Evolutionary conservation across 2,797 vertebrate species (phyloP).

Genomic region (Microctenopoma lineatum): DNA sequence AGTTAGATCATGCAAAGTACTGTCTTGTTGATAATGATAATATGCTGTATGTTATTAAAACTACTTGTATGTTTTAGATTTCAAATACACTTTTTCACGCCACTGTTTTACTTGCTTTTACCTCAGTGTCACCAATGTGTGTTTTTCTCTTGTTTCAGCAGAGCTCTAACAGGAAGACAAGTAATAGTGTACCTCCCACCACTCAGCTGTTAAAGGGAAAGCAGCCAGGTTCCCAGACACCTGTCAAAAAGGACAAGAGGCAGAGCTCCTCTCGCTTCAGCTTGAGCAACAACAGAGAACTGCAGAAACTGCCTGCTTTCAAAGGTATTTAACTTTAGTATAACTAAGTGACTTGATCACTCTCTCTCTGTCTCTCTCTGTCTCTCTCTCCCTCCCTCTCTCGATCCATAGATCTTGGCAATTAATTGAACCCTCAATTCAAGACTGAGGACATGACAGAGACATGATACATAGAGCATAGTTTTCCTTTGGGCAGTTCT

Average conservation of each 20-base stretch:
- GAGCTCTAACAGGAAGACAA: constrained; percentile 91
- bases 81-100: background rate
- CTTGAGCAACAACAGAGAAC: constrained; percentile 94
- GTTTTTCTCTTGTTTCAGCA: constrained; percentile 66
- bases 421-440: no score
- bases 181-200: constrained; percentile 85
- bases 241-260: constrained; percentile 94
- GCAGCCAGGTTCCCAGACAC: constrained; percentile 87
- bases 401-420: no score
- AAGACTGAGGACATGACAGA: background rate
- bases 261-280: constrained; percentile 94
- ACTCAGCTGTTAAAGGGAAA: constrained; percentile 94
- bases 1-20: background rate
- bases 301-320: constrained; percentile 95
- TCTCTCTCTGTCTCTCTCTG: no score
- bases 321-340: constrained; percentile 83
- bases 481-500: constrained; percentile 11
- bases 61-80: no score
- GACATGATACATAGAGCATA: background rate
- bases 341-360: background rate
- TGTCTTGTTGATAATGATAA: background rate
- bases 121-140: constrained; percentile 20
- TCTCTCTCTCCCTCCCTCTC: no score
- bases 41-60: constrained; percentile 23
- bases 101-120: constrained; percentile 4